Base-by-base conservation (phyloP, 2,888 invertebrate genomes). In the Iphiclides podalirius region DNA sequence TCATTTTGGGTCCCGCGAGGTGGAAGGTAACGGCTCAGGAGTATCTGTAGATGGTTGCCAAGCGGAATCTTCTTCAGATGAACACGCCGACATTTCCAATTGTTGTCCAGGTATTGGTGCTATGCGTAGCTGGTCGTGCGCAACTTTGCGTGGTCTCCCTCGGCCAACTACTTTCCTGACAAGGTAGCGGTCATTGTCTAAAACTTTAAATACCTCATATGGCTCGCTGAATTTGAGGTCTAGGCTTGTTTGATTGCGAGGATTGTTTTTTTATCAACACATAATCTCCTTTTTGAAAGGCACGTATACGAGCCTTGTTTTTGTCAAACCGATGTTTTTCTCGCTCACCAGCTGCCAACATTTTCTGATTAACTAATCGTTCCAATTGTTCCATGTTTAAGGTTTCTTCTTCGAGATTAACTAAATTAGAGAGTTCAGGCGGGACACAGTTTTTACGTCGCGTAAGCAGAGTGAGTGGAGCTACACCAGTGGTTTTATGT, bases 211-310 rank as follows among this genome's bases (percentile, higher is more conserved):
- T 13, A 57, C 35, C 20, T 57, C 57, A 31, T 52, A 59, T 6
- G 59, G 59, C 16, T 43, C 57, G n/a, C 57, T 55, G 20, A 45
- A 57, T 51, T 57, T 59, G 1, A 54, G 15, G 11, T 59, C 54
- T 3, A 55, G 28, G 1, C 46, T 55, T 1, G 58, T 59, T 40
- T 58, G 58, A 26, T 58, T 58, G 4, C 58, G 39, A 0, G 53
- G 52, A 42, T 56, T 56, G 11, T 55, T 58, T 52, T n/a, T 57
- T 59, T 0, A 59, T 55, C 1, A 59, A 31, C 0, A 58, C 58
- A 23, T 45, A 57, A 31, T 57, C 54, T 12, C 54, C 54, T 31
- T 48, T 31, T 31, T 54, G 54, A 36, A 57, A 57, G 3, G 28
- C 9, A n/a, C 28, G 28, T 9, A 28, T n/a, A 6, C 28, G 28